Evolutionary conservation across 2,113 vertebrate species (phyloP).

Genomic region (Peucedramus taeniatus): DNA sequence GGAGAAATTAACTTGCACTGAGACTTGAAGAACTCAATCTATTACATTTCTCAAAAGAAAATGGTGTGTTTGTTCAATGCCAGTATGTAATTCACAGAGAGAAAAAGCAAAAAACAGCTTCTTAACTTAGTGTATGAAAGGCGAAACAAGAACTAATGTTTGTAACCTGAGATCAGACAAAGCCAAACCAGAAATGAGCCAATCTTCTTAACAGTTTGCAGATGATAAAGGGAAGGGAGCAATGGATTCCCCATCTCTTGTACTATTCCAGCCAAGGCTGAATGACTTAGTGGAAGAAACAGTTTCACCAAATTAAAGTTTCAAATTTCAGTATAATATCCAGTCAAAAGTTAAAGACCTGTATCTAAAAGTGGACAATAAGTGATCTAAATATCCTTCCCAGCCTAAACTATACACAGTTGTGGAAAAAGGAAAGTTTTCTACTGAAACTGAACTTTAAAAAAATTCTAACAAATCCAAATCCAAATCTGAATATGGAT

Average conservation of each 20-base stretch:
- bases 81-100: not conserved
- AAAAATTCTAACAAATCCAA: not conserved
- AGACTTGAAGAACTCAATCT: not conserved
- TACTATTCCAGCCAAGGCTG: not conserved
- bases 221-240: not conserved
- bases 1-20: not conserved
- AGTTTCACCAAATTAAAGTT: not conserved
- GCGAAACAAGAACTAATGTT: not conserved
- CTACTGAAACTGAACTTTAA: not conserved
- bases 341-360: not conserved
- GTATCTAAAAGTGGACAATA: not conserved
- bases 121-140: not conserved
- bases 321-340: not conserved
- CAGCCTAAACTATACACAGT: not conserved
- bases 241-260: not conserved
- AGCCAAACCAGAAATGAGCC: not conserved
- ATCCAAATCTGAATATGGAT: not conserved
- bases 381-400: not conserved
- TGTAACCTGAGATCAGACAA: not conserved
- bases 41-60: not conserved
- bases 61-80: not conserved
- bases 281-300: not conserved
- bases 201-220: not conserved
- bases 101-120: not conserved
- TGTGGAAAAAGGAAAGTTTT: not conserved